phyloP scores from a whole-genome alignment of 1,140 invertebrate genomes.

The Brachionus koreanus region DNA sequence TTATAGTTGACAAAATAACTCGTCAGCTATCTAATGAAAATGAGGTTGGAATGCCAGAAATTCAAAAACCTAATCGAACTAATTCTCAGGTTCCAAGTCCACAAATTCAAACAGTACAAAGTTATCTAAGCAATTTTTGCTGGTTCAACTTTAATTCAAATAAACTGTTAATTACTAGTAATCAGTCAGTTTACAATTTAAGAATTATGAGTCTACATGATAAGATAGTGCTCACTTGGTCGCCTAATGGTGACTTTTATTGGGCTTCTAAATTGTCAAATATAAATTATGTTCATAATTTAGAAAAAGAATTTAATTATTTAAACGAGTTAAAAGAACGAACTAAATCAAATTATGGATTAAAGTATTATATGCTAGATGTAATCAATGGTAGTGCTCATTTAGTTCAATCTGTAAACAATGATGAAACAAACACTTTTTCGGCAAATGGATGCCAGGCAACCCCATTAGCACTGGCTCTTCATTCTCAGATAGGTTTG shows the following conservation, averaged over 20 bases:
- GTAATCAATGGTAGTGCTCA: conserved; percentile 8
- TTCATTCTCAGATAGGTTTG: not conserved
- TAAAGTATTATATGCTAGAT: conserved; percentile 21
- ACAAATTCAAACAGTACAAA: not conserved
- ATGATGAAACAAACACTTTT: not conserved
- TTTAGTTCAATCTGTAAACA: not conserved
- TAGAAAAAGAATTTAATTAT: conserved; percentile 19
- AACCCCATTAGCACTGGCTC: not conserved
- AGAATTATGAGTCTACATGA: not conserved
- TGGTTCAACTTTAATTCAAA: conserved; percentile 31
- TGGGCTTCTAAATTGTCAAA: conserved; percentile 30
- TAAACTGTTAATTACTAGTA: not conserved
- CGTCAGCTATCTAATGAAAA: not conserved
- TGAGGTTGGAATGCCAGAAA: not conserved
- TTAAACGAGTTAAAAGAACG: conserved; percentile 4
- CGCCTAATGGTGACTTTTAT: conserved; percentile 2
- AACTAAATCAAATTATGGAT: not conserved
- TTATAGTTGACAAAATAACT: conserved; percentile 5
- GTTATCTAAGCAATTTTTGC: conserved; percentile 22
- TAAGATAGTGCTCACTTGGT: conserved; percentile 7
- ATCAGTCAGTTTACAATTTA: conserved; percentile 3
- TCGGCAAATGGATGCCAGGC: not conserved
- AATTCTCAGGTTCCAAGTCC: not conserved
- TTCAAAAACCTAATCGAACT: not conserved
- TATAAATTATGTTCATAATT: not conserved